A percentile compares a stretch with the other conserved stretches of the same genome.
Conservation (phyloP, 35 echinoderm and acorn worm genomes). For the Hemicentrotus pulcherrimus region DNA sequence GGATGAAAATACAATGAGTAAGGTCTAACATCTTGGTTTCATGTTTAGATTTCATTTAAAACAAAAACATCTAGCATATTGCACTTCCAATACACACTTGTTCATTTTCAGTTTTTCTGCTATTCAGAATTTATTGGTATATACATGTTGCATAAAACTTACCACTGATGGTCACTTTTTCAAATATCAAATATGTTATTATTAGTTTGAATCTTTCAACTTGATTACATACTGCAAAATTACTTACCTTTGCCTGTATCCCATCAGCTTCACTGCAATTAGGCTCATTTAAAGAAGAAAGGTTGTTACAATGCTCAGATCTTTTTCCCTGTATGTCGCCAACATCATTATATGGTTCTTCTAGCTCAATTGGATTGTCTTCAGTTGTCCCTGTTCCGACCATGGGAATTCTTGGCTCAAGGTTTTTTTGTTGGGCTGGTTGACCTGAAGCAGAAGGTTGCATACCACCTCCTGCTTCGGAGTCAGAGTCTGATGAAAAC, state of each 20-base stretch:
- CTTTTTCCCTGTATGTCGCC: background rate
- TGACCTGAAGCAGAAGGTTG: background rate
- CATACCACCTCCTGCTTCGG: background rate
- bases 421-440: background rate
- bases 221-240: background rate
- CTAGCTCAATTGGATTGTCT: background rate
- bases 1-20: too few species aligned
- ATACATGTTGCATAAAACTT: too few species aligned
- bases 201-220: background rate
- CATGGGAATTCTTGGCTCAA: background rate
- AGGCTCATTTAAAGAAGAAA: background rate
- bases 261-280: background rate
- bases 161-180: too few species aligned
- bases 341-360: background rate
- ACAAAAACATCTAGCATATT: too few species aligned
- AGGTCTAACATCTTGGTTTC: too few species aligned
- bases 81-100: too few species aligned
- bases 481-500: constrained; percentile 34
- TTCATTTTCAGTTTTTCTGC: too few species aligned
- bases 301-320: background rate
- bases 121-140: too few species aligned
- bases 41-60: too few species aligned
- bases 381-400: background rate
- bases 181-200: too few species aligned
- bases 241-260: background rate